Percentiles rank a stretch among this genome's conserved stretches.
These are phyloP conservation scores for Acromyrmex charruanus DNA, from an alignment of 1,140 invertebrate genomes.

Conservation along the genomic window DNA sequence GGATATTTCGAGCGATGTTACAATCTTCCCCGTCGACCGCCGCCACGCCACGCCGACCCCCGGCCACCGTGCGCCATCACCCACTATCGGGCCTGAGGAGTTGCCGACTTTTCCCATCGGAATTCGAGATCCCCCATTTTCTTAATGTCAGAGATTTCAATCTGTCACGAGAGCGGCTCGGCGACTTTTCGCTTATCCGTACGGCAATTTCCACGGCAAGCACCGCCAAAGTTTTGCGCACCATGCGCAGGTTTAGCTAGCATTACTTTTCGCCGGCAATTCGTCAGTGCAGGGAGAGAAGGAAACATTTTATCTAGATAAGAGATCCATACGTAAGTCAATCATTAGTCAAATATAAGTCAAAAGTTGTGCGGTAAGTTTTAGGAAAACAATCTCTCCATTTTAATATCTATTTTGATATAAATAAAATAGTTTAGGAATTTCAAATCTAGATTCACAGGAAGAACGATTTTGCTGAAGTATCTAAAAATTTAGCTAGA, in stretches of 20 bases:
- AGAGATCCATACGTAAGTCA: neutral
- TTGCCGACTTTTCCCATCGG: constrained; percentile 60
- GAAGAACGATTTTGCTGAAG: too few species aligned
- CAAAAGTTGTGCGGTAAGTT: neutral
- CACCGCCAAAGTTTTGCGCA: constrained; percentile 38
- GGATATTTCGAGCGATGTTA: constrained; percentile 54
- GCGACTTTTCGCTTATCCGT: constrained; percentile 64
- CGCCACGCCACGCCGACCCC: neutral
- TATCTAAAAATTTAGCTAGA: too few species aligned
- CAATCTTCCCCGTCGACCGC: constrained; percentile 43
- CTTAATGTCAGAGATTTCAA: constrained; percentile 77
- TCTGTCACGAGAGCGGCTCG: constrained; percentile 66
- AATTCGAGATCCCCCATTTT: constrained; percentile 73
- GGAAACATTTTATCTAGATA: constrained; percentile 25
- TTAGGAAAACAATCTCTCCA: neutral
- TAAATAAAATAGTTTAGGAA: neutral
- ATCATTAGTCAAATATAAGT: constrained; percentile 25
- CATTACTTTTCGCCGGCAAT: constrained; percentile 46
- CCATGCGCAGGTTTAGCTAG: constrained; percentile 53
- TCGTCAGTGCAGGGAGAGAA: constrained; percentile 18
- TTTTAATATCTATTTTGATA: neutral
- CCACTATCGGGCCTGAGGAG: constrained; percentile 66
- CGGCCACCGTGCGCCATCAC: constrained; percentile 39
- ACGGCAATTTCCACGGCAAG: constrained; percentile 45
- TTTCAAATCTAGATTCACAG: neutral